A percentile compares a stretch with the other conserved stretches of the same genome.
These are phyloP conservation scores for Holcopasites calliopsidis DNA, from an alignment of 1,140 invertebrate genomes.

Conservation along the genomic window DNA sequence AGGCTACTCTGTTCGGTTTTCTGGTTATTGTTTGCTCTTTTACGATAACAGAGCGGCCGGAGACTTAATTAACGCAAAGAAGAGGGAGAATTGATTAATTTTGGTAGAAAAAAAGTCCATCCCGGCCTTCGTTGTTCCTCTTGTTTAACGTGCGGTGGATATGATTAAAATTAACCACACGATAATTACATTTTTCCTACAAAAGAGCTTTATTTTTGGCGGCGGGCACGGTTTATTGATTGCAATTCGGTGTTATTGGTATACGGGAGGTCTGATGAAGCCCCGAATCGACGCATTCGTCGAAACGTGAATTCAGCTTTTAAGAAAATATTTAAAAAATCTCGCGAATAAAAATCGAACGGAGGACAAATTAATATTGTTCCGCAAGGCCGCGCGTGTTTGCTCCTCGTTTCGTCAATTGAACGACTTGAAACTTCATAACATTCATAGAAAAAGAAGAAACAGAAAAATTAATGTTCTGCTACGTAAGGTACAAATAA, in stretches of 20 bases:
- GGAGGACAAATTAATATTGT: background rate
- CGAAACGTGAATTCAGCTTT: background rate
- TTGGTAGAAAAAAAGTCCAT: background rate
- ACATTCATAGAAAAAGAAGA: too few species aligned
- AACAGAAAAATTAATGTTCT: too few species aligned
- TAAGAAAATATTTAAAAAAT: slow-evolving; percentile 3
- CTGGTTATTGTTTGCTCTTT: background rate
- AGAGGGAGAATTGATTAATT: slow-evolving; percentile 1
- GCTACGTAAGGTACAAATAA: background rate
- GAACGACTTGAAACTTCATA: too few species aligned
- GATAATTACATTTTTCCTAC: slow-evolving; percentile 23
- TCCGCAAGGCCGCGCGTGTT: background rate
- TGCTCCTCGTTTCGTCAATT: too few species aligned
- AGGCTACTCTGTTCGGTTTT: background rate
- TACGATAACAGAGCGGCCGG: too few species aligned
- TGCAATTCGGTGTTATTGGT: background rate
- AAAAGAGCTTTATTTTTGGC: slow-evolving; percentile 12
- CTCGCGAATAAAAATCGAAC: background rate
- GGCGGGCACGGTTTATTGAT: slow-evolving; percentile 9
- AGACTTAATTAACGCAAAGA: slow-evolving; percentile 12
- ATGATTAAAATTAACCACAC: slow-evolving; percentile 23
- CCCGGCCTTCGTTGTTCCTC: background rate
- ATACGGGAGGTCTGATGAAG: background rate
- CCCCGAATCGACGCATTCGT: background rate
- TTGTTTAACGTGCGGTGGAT: background rate